Evolutionary conservation across 2,113 vertebrate species (phyloP), one percentile per base, ranked within the genome.

Genomic region (Edolisoma coerulescens): DNA sequence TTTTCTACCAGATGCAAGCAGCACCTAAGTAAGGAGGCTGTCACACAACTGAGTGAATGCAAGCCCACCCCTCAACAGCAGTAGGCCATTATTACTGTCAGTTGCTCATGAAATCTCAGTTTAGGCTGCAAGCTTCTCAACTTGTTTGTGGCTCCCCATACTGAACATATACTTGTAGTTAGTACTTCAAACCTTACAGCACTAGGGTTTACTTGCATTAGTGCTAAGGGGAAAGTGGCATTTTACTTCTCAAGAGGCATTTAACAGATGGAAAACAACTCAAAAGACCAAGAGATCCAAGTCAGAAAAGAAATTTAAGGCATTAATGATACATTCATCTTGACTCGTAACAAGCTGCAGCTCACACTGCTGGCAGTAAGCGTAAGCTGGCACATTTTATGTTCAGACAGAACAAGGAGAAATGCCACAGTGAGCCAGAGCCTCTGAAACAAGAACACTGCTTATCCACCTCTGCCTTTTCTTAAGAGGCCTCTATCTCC

Each of bases 261-360:
- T 73, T 83, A 50, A 71, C 37, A 89, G 45, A 60, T 71, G 15
- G 39, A 77, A 63, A 76, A 61, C 11, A 57, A 53, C 37, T 79
- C n/a, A 30, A 57, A 57, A 85, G 59, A 74, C 24, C 50, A 85
- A 80, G 35, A 23, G 41, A 70, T 67, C 35, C 44, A 86, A 77
- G 13, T 6, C 15, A 39, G 61, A 42, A 64, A 68, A 70, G 10
- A 78, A 49, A 78, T 61, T 71, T 92, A 97, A 95, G 86, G 95
- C 90, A 90, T 89, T 30, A 59, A 67, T 50, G 47, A 91, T 78
- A 94, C 87, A 93, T 92, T 94, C 82, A 88, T 9, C n/a, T 91
- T 1, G 0, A 64, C 20, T 70, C 37, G 30, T 44, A 67, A 74
- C 7, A 83, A 86, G 28, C 39, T 83, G 13, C 82, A 88, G 1